Conservation (phyloP, 2,888 invertebrate genomes). For the Lathronympha strigana region DNA sequence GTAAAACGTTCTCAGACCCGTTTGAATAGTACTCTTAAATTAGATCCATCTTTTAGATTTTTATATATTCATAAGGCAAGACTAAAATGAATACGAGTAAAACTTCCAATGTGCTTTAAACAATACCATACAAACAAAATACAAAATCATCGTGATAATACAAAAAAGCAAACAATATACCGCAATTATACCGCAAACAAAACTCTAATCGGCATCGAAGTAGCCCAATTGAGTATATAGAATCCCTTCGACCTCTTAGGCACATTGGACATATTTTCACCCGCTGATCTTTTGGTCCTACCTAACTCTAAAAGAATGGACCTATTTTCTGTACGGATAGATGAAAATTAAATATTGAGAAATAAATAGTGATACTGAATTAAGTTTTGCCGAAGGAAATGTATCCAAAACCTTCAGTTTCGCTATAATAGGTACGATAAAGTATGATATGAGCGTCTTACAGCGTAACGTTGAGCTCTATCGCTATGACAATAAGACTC, state of each 20-base stretch:
- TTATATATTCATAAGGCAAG: neutral
- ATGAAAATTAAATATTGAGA: conserved; percentile 10
- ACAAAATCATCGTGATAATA: too few relatives aligned
- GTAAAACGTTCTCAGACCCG: conserved; percentile 2
- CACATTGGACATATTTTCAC: too few relatives aligned
- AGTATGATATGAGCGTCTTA: conserved; percentile 14
- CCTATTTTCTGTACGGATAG: conserved; percentile 2
- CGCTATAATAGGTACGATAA: conserved; percentile 21
- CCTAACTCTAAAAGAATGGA: conserved; percentile 33
- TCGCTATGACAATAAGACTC: conserved; percentile 21
- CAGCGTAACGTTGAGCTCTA: conserved; percentile 13
- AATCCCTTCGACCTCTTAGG: neutral
- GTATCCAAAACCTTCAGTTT: conserved; percentile 24
- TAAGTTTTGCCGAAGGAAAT: neutral
- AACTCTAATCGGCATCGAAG: neutral
- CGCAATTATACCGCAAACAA: neutral
- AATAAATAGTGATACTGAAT: conserved; percentile 19
- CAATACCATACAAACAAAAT: too few relatives aligned
- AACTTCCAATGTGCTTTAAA: neutral
- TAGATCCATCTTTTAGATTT: conserved; percentile 36
- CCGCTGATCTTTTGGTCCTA: neutral
- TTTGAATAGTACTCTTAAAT: conserved; percentile 20
- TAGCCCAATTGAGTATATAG: neutral
- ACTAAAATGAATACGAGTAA: neutral
- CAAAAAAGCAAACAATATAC: too few relatives aligned